A percentile compares a stretch with the other conserved stretches of the same genome.
These are phyloP conservation scores for Aramus guarauna DNA, from an alignment of 2,113 vertebrate species.

Conservation along the genomic window DNA sequence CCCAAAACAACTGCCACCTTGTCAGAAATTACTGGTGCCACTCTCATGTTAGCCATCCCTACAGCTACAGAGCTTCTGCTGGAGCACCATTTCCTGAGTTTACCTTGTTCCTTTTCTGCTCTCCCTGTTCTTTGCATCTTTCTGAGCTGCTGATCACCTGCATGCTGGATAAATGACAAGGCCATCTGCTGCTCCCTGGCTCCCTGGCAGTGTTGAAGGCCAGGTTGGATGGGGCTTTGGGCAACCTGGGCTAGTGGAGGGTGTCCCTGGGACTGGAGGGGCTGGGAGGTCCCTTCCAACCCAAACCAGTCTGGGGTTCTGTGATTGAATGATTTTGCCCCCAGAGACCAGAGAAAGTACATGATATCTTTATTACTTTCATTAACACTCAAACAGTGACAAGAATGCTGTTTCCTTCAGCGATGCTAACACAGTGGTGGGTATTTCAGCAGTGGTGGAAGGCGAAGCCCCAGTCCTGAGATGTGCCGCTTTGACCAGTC, in stretches of 20 bases:
- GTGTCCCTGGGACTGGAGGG: too few relatives aligned
- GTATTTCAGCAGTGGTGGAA: neutral
- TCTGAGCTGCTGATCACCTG: neutral
- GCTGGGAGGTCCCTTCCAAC: too few relatives aligned
- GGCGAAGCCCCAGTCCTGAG: neutral
- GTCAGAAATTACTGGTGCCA: neutral
- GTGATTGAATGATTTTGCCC: neutral
- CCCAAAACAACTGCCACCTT: neutral
- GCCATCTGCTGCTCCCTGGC: neutral
- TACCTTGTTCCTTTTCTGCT: neutral
- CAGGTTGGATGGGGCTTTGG: too few relatives aligned
- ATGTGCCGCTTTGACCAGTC: accelerated
- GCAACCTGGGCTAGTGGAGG: too few relatives aligned
- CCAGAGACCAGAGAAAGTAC: neutral
- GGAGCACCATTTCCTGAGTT: neutral
- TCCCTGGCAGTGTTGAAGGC: too few relatives aligned
- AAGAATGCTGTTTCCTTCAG: too few relatives aligned
- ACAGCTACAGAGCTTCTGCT: neutral
- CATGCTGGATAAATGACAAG: neutral
- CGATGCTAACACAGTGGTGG: too few relatives aligned
- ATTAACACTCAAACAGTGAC: neutral
- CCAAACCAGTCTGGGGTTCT: too few relatives aligned
- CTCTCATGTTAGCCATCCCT: neutral
- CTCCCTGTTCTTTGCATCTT: neutral
- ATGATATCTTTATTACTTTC: neutral